Base-by-base conservation (phyloP, 1,140 invertebrate species). In the Drosophila biarmipes region DNA sequence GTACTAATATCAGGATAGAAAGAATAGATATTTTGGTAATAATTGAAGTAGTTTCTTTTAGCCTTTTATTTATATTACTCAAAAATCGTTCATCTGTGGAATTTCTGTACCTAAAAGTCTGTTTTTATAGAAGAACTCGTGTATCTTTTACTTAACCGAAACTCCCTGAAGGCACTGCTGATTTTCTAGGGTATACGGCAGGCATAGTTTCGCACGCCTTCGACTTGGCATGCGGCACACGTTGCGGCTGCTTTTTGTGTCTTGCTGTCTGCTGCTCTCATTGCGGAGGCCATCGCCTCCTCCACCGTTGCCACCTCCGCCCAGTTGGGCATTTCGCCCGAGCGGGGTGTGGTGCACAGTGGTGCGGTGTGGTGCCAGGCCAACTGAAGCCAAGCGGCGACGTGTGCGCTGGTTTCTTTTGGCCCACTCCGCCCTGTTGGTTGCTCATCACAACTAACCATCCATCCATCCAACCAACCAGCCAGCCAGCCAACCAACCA, bases 141-240 rank as follows among this genome's bases (percentile, higher is more conserved):
- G 7, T 31, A 8, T 31, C 8, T 10, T 46, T 17, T 5, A 34
- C 12, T 11, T 11, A 37, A 4, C 57, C 46, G 27, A 35, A 34
- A 17, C 8, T 29, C 48, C 14, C 49, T 6, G 10, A 7, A 2
- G 1, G 15, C 5, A 14, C 40, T 55, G 10, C 29, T 6, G 15
- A 6, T 68, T 69, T 69, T 37, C 62, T 55, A 69, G 49, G 67
- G 63, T 69, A 69, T 69, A 38, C 12, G 35, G 59, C 59, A 62
- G 54, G 48, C 72, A 75, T 82, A 78, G 78, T 87, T 87, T 87
- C 82, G 82, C 82, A 87, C 82, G 82, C 84, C 82, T 79, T 67
- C 78, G 53, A 84, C 71, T 89, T 80, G 68, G 75, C 79, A 87
- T 87, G 82, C 82, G 76, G 48, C 79, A 69, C 82, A 87, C 82